Evolutionary conservation across 2,797 vertebrate genomes (phyloP).

Genomic region (Acanthornis magna): DNA sequence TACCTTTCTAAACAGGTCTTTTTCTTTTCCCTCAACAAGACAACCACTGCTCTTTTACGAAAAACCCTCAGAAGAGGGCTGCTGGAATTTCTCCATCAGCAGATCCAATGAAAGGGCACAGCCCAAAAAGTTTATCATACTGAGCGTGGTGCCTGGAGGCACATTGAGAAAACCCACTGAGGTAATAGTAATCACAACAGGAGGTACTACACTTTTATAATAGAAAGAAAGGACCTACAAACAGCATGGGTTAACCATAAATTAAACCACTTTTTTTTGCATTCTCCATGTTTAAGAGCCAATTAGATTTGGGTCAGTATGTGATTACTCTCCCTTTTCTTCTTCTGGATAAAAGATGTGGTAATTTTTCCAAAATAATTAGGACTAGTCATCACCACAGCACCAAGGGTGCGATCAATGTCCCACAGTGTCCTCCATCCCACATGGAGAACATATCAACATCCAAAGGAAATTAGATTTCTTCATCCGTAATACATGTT

Average conservation of each 20-base stretch:
- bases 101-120: conserved; percentile 47
- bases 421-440: neutral
- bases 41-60: neutral
- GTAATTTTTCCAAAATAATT: neutral
- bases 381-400: neutral
- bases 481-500: neutral
- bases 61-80: conserved; percentile 10
- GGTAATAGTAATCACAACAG: neutral
- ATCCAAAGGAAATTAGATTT: neutral
- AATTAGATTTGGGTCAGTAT: neutral
- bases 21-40: neutral
- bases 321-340: neutral
- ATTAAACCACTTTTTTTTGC: neutral
- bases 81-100: conserved; percentile 63
- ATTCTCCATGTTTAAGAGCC: neutral
- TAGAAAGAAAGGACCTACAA: neutral
- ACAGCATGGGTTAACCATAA: neutral
- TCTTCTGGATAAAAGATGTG: neutral
- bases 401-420: neutral
- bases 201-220: neutral
- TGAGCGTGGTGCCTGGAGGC: conserved; percentile 28
- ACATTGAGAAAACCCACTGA: conserved; percentile 22
- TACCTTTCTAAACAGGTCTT: neutral
- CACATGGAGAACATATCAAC: neutral
- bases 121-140: conserved; percentile 25